These are phyloP conservation scores for Oryzias woworae DNA, from an alignment of 2,113 vertebrate genomes.

Conservation along the genomic window DNA sequence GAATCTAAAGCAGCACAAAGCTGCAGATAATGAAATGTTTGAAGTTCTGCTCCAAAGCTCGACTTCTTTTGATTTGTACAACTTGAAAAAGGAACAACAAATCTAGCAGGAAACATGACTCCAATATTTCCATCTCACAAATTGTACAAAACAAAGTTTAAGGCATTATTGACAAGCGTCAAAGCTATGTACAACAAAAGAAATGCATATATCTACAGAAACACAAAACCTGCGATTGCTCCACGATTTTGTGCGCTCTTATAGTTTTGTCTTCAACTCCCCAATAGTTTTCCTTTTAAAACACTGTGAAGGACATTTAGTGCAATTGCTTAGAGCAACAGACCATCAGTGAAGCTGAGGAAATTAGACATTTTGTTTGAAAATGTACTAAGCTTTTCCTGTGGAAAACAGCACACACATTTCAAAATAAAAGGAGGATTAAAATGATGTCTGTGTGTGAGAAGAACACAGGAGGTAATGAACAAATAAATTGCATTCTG, in stretches of 20 bases:
- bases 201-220: constrained; percentile 67
- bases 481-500: constrained; percentile 31
- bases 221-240: constrained; percentile 60
- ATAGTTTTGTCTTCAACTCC: constrained; percentile 65
- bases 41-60: constrained; percentile 12
- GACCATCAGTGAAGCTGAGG: constrained; percentile 51
- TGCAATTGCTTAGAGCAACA: constrained; percentile 75
- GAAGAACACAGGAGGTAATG: constrained; percentile 36
- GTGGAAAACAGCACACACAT: constrained; percentile 6
- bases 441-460: constrained; percentile 24
- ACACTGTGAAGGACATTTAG: constrained; percentile 77
- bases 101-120: constrained; percentile 38
- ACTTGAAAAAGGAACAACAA: constrained; percentile 25
- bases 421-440: constrained; percentile 18
- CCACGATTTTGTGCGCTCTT: constrained; percentile 64
- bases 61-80: constrained; percentile 16
- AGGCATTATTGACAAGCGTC: constrained; percentile 79
- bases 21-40: too few relatives aligned
- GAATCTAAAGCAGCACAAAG: constrained; percentile 18
- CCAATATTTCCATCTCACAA: constrained; percentile 48
- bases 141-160: constrained; percentile 75
- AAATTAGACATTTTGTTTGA: constrained; percentile 35
- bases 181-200: constrained; percentile 59
- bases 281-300: constrained; percentile 53
- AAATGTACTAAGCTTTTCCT: constrained; percentile 4